Conservation (phyloP, 2,888 invertebrate species). For the Dione juno region DNA sequence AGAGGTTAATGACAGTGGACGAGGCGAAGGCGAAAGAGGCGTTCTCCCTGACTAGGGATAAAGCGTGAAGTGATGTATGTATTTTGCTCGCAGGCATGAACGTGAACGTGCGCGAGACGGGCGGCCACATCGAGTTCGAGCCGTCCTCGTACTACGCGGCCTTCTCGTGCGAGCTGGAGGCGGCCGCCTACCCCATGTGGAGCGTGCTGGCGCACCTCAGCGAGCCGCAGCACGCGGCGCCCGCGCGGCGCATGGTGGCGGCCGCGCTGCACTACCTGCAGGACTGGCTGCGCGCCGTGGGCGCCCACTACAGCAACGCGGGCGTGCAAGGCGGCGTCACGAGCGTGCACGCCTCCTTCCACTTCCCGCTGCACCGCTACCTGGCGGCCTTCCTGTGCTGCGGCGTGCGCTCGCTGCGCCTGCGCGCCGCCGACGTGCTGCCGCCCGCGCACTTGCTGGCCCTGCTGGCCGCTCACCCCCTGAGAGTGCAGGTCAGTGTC, state of each 20-base stretch:
- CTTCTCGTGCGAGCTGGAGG: constrained; percentile 98
- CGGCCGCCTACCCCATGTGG: constrained; percentile 99
- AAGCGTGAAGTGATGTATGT: too few relatives aligned
- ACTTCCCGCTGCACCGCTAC: constrained; percentile 98
- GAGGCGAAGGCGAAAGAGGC: too few relatives aligned
- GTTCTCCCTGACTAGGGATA: too few relatives aligned
- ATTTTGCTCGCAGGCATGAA: constrained; percentile 99
- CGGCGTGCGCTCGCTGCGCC: constrained; percentile 91
- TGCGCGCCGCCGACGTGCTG: constrained; percentile 89
- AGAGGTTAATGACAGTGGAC: too few relatives aligned
- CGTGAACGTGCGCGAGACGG: constrained; percentile 95
- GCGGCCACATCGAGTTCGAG: constrained; percentile 97
- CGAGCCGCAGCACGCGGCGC: constrained; percentile 87
- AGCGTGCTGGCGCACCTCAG: constrained; percentile 94
- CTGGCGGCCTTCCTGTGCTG: constrained; percentile 87
- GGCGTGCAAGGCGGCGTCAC: constrained; percentile 51
- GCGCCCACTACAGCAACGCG: constrained; percentile 77
- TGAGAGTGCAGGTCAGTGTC: constrained; percentile 93
- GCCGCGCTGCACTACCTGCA: constrained; percentile 91
- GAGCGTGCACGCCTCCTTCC: constrained; percentile 94
- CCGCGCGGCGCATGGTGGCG: constrained; percentile 89
- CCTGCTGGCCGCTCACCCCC: constrained; percentile 94
- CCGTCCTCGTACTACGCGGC: constrained; percentile 98
- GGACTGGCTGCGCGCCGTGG: constrained; percentile 94
- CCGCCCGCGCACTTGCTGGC: constrained; percentile 91